Percentiles rank a stretch among this genome's conserved stretches.
phyloP scores from a whole-genome alignment of 2,113 vertebrate species.

The Merops nubicus region DNA sequence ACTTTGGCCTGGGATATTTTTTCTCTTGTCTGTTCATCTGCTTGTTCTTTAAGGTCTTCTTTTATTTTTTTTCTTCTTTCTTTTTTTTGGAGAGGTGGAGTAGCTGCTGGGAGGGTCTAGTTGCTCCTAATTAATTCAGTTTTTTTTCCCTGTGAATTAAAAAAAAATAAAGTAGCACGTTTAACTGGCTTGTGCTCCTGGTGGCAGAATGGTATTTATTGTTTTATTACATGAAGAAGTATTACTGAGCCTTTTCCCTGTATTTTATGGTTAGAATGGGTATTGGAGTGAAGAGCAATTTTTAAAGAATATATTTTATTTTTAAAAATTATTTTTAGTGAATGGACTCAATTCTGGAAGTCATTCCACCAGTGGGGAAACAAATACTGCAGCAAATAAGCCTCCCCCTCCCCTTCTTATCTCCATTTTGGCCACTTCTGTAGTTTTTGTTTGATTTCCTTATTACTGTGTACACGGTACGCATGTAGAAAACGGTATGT shows the following conservation, averaged over 20 bases:
- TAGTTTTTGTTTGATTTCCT: not conserved
- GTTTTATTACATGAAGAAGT: not conserved
- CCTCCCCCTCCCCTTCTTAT: not conserved
- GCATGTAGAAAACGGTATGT: not conserved
- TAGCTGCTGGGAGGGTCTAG: not conserved
- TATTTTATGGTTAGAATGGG: not conserved
- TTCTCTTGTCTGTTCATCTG: constrained; percentile 41
- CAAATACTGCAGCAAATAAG: not conserved
- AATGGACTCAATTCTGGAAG: not conserved
- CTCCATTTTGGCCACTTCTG: not conserved
- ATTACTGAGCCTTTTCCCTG: not conserved
- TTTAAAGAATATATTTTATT: not conserved
- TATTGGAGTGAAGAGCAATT: not conserved
- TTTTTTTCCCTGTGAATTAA: not conserved
- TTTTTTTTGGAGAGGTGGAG: not conserved
- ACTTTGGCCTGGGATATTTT: constrained; percentile 67
- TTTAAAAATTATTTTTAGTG: not conserved
- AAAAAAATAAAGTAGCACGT: not conserved
- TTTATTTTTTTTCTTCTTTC: not conserved
- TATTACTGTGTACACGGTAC: not conserved
- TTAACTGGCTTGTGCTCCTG: constrained; percentile 29
- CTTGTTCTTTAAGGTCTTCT: constrained; percentile 1
- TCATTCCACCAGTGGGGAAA: not conserved
- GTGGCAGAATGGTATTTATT: not conserved
- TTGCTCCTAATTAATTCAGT: constrained; percentile 31